Evolutionary conservation across 2,888 invertebrate species (phyloP).

Genomic region (Icerya purchasi): DNA sequence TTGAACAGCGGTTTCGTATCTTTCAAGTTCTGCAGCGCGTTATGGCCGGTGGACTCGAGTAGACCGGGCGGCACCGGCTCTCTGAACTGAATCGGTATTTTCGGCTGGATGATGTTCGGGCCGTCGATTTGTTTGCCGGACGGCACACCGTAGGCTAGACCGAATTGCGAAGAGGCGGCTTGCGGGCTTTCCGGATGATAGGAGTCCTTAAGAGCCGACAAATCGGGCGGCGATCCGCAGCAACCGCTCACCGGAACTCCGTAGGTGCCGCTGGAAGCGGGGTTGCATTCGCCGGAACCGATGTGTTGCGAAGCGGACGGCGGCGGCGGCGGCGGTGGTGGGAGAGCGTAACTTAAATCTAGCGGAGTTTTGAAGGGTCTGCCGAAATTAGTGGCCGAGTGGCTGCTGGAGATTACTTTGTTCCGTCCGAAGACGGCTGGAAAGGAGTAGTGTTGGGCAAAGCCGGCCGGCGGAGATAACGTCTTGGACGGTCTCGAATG

Average conservation of each 20-base stretch:
- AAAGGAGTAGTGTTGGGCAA: too few species aligned
- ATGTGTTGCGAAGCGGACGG: not conserved
- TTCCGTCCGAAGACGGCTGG: not conserved
- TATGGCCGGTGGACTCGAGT: constrained; percentile 40
- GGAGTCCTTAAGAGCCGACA: constrained; percentile 2
- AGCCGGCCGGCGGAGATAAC: too few species aligned
- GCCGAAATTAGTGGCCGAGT: not conserved
- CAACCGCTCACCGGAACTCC: constrained; percentile 10
- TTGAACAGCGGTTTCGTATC: constrained; percentile 20
- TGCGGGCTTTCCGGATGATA: constrained; percentile 9
- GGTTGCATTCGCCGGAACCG: constrained; percentile 4
- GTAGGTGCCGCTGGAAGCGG: constrained; percentile 12
- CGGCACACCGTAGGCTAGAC: constrained; percentile 19
- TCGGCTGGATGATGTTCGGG: constrained; percentile 25
- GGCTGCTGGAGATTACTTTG: not conserved
- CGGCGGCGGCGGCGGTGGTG: not conserved
- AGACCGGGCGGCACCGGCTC: constrained; percentile 51
- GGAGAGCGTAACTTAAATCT: not conserved
- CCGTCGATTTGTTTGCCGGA: constrained; percentile 21
- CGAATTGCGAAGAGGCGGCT: constrained; percentile 11
- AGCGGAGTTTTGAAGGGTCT: not conserved
- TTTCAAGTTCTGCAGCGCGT: constrained; percentile 37
- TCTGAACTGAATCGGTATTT: constrained; percentile 44
- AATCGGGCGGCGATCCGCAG: constrained; percentile 14
- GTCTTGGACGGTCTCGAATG: not conserved